Base-by-base conservation (phyloP, 1,140 invertebrate species). In the Antheraea pernyi region DNA sequence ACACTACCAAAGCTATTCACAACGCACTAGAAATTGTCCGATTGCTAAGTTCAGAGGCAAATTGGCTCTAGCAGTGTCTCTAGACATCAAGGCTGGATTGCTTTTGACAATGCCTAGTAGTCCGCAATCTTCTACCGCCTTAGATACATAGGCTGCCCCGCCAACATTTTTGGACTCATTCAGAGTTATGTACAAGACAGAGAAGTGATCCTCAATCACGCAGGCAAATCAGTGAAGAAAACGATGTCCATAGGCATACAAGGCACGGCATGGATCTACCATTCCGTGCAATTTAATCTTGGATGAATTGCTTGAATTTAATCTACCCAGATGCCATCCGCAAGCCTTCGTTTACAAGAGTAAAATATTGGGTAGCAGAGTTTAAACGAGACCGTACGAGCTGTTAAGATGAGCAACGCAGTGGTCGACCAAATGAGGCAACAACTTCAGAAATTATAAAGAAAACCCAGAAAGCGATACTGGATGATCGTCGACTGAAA, bases 51-150 rank as follows among this genome's bases (percentile, higher is more conserved):
- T 9, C 37, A 39, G 37, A 39, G 37, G 9, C 19, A 60, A 19
- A 19, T 10, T 81, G 0, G 70, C 70, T 0, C 10, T 76, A 0
- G 71, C 69, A 0, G 59, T 81, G 0, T 79, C 75, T 5, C 60
- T 81, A 0, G 79, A 81, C 16, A 79, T 81, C 10, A 71, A 71
- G 22, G 75, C 75, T n/a, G n/a, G n/a, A n/a, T n/a, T 1, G 75
- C 75, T 0, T 81, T 77, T 39, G 73, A 81, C 19, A 69, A 81
- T 16, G 77, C 75, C 0, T 81, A 77, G 77, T 81, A 75, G 79
- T 77, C 75, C 0, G 69, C 70, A 0, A 11, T 79, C 0, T 48
- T 76, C 2, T 30, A 73, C 7, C 53, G 73, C 37, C 59, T 81
- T 0, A 18, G 36, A 42, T 10, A 72, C 2, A 67, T 63, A 0